phyloP scores from a whole-genome alignment of 2,113 vertebrate genomes.

The Melanostigma gelatinosum region DNA sequence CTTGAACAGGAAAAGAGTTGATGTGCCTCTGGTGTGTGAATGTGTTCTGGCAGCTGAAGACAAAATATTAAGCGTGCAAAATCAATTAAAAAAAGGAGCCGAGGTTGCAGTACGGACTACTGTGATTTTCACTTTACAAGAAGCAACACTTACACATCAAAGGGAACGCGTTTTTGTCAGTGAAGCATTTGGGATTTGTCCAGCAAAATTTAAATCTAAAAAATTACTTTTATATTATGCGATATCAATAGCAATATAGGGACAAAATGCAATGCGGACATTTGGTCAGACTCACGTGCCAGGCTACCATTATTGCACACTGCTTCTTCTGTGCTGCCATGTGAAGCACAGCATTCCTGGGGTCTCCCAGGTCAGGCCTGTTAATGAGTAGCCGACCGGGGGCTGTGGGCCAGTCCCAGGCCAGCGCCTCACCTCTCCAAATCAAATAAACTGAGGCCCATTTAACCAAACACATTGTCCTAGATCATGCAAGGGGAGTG shows the following conservation, averaged over 20 bases:
- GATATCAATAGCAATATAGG: neutral
- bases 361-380: conserved; percentile 68
- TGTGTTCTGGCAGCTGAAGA: conserved; percentile 2
- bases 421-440: conserved; percentile 71
- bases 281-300: conserved; percentile 61
- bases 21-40: conserved; percentile 16
- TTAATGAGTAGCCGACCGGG: conserved; percentile 69
- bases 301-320: conserved; percentile 63
- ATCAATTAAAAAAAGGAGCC: conserved; percentile 20
- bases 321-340: conserved; percentile 42
- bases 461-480: conserved; percentile 78
- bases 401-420: conserved; percentile 58
- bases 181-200: neutral
- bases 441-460: conserved; percentile 79
- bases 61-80: conserved; percentile 25
- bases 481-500: conserved; percentile 56
- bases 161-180: neutral
- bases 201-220: neutral
- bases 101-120: conserved; percentile 15
- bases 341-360: conserved; percentile 57
- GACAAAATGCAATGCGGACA: neutral
- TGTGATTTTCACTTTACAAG: conserved; percentile 26
- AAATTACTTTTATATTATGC: neutral
- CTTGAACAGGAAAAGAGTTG: conserved; percentile 24
- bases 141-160: neutral